These are phyloP conservation scores for Alviniconcha strummeri DNA, from an alignment of 2,888 invertebrate species.

Conservation along the genomic window DNA sequence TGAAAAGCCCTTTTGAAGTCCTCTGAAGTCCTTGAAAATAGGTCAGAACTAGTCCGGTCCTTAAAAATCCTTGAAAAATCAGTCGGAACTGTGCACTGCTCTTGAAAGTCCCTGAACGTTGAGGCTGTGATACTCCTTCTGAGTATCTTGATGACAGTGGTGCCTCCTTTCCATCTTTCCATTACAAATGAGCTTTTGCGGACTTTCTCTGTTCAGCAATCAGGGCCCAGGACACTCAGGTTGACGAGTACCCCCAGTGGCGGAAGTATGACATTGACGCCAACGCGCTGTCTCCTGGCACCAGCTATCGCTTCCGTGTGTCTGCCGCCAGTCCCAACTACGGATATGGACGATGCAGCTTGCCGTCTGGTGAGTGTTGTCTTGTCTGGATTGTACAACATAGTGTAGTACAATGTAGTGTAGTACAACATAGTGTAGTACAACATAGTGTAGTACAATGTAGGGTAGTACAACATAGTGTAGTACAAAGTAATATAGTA, in stretches of 20 bases:
- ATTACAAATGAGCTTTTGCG: too few relatives aligned
- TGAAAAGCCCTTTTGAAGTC: too few relatives aligned
- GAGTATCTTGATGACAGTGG: too few relatives aligned
- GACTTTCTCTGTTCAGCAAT: constrained; percentile 16
- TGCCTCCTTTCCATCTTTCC: too few relatives aligned
- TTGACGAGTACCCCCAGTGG: constrained; percentile 26
- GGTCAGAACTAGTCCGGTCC: too few relatives aligned
- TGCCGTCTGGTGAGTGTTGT: constrained; percentile 7
- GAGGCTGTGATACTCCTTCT: too few relatives aligned
- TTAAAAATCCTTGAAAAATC: too few relatives aligned
- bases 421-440: neutral
- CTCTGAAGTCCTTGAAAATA: too few relatives aligned
- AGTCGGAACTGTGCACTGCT: too few relatives aligned
- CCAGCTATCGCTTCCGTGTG: constrained; percentile 37
- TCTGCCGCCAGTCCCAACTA: constrained; percentile 28
- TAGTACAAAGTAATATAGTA: neutral
- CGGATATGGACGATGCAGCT: constrained; percentile 37
- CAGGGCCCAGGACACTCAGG: neutral
- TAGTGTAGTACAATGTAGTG: neutral
- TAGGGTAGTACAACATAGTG: neutral
- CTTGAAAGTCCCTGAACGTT: too few relatives aligned
- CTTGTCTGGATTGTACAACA: neutral
- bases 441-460: neutral
- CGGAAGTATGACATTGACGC: constrained; percentile 15
- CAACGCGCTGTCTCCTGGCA: constrained; percentile 38